phyloP scores from a whole-genome alignment of 2,888 invertebrate species.

The Sinotaia quadrata region DNA sequence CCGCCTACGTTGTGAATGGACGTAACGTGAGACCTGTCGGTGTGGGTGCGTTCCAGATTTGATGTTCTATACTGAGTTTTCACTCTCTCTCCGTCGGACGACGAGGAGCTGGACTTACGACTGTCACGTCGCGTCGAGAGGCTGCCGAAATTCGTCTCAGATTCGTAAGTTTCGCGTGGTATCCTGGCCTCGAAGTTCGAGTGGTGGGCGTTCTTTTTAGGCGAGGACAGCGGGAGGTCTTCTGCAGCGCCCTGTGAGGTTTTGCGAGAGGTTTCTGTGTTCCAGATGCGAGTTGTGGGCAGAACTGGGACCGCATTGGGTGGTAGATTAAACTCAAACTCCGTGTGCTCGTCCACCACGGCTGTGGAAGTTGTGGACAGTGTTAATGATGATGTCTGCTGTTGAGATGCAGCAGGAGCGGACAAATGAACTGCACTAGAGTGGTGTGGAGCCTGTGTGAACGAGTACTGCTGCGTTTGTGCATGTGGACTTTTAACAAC shows the following conservation, averaged over 20 bases:
- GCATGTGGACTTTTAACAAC: too few relatives aligned
- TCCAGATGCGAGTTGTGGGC: too few relatives aligned
- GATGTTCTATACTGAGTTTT: too few relatives aligned
- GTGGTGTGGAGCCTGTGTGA: neutral
- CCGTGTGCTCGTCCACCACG: constrained; percentile 34
- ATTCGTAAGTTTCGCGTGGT: too few relatives aligned
- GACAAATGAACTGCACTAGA: neutral
- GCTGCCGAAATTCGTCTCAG: too few relatives aligned
- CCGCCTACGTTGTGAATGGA: too few relatives aligned
- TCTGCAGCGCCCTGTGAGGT: neutral
- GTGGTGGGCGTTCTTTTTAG: constrained; percentile 7
- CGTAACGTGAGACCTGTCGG: too few relatives aligned
- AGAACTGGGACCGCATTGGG: constrained; percentile 17
- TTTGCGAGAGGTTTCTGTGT: neutral
- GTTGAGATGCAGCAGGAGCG: neutral
- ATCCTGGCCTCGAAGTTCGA: constrained; percentile 12
- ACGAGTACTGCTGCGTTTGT: neutral
- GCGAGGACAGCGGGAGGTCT: constrained; percentile 5
- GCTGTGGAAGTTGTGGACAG: constrained; percentile 33
- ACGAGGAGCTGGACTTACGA: too few relatives aligned
- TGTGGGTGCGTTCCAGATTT: too few relatives aligned
- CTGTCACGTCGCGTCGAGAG: too few relatives aligned
- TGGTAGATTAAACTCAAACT: constrained; percentile 35
- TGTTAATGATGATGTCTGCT: neutral
- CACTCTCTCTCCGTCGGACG: too few relatives aligned